These are phyloP conservation scores for Dendropsophus ebraccatus DNA, from an alignment of 2,113 vertebrate species.

Conservation along the genomic window DNA sequence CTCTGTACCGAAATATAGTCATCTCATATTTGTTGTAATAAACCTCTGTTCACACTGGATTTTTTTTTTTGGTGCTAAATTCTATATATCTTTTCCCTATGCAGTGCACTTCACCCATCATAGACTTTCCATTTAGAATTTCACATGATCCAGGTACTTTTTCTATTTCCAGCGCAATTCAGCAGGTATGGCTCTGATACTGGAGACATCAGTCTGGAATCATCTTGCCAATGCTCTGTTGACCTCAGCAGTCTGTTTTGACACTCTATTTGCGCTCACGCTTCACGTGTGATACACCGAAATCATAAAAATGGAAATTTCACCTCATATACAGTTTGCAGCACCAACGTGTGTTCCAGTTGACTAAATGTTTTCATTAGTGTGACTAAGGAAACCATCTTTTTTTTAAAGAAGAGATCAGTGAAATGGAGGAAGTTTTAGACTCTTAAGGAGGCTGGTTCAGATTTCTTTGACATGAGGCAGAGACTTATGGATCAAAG, in stretches of 20 bases:
- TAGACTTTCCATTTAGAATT: background rate
- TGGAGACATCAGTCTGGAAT: background rate
- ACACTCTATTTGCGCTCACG: background rate
- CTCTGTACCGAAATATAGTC: too few species aligned
- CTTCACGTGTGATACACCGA: background rate
- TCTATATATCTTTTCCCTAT: too few species aligned
- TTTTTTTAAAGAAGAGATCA: background rate
- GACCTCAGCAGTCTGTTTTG: background rate
- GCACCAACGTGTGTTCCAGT: background rate
- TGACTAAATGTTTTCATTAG: background rate
- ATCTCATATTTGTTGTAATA: too few species aligned
- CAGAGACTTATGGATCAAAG: conserved; percentile 72
- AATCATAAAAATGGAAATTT: background rate
- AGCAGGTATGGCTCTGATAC: background rate
- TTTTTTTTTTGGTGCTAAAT: too few species aligned
- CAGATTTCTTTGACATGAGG: conserved; percentile 66
- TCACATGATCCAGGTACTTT: background rate
- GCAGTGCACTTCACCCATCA: too few species aligned
- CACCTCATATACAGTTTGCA: background rate
- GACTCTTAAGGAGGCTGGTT: conserved; percentile 50
- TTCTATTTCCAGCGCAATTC: background rate
- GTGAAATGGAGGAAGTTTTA: conserved; percentile 10
- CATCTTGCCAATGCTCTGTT: background rate
- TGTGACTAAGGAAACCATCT: conserved; percentile 18
- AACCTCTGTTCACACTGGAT: too few species aligned